phyloP scores from a whole-genome alignment of 1,140 invertebrate species.

The Eulimnadia texana region DNA sequence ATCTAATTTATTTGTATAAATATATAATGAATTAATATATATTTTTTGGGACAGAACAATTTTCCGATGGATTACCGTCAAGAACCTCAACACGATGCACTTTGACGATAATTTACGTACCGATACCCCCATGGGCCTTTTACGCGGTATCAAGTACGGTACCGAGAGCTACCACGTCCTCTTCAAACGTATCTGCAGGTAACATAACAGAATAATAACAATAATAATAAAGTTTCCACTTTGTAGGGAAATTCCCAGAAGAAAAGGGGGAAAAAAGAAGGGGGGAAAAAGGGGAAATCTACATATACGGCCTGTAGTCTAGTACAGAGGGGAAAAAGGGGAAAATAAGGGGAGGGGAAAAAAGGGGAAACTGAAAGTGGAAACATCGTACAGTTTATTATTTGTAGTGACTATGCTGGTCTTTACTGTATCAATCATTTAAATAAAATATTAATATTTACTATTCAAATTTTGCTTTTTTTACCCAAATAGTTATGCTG shows the following conservation, averaged over 20 bases:
- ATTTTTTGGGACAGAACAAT: constrained; percentile 51
- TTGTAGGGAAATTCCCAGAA: neutral
- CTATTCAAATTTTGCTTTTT: no score
- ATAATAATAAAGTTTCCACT: neutral
- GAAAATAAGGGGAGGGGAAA: neutral
- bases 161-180: constrained; percentile 98
- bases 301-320: no score
- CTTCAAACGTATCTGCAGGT: constrained; percentile 73
- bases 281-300: no score
- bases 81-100: constrained; percentile 96
- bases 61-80: constrained; percentile 98
- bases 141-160: constrained; percentile 94
- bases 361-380: constrained; percentile 10
- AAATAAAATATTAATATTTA: no score
- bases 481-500: constrained; percentile 84
- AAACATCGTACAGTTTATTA: no score
- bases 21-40: neutral
- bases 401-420: no score
- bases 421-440: no score
- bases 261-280: no score
- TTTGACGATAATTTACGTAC: constrained; percentile 88
- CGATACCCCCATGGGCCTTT: constrained; percentile 88
- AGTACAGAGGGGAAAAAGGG: no score
- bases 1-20: neutral
- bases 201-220: constrained; percentile 13